Evolutionary conservation across 2,888 invertebrate species (phyloP), one percentile per base, ranked within the genome.

Genomic region (Rhimphoctona megacephalus): DNA sequence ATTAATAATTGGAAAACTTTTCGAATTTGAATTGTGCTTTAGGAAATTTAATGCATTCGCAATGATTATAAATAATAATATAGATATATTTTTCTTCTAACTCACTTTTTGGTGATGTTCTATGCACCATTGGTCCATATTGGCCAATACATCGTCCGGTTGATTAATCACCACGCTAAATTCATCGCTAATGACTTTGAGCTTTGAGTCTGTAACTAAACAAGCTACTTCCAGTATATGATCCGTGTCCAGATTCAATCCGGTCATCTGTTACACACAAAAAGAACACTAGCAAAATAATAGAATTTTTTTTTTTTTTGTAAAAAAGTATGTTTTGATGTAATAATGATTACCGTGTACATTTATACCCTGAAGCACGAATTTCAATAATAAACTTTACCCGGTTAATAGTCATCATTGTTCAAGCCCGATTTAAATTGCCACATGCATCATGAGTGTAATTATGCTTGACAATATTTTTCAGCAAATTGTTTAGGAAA

Each of bases 191-290:
- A 98, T 94, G 11, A 98, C 93, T 90, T 98, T 97, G 22, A 99
- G 94, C 78, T 98, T 93, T 17, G 95, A 95, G 93, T 99, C 98
- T 0, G 99, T 99, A 80, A 99, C 95, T 46, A 99, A 92, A 93
- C 98, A 98, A 0, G 98, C 98, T 81, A 99, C 96, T 95, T 99
- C 99, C 91, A 99, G 94, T 79, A 99, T 97, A 87, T 96, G 96
- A 92, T 98, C 97, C 77, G 94, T 96, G 0, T 97, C 95, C 72
- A 97, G 93, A 92, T 99, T 96, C 22, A 99, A 94, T 0, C 99
- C 99, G 11, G 98, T 98, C 98, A 99, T 98, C 97, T 97, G 92
- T 81, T 95, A 91, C 6, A 17, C 6, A 54, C 14, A 5, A 49
- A 57, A 2, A 73, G 25, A 43, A 7, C 39, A n/a, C n/a, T n/a